Conservation (phyloP, 2,113 vertebrate genomes). For the Camelus bactrianus region DNA sequence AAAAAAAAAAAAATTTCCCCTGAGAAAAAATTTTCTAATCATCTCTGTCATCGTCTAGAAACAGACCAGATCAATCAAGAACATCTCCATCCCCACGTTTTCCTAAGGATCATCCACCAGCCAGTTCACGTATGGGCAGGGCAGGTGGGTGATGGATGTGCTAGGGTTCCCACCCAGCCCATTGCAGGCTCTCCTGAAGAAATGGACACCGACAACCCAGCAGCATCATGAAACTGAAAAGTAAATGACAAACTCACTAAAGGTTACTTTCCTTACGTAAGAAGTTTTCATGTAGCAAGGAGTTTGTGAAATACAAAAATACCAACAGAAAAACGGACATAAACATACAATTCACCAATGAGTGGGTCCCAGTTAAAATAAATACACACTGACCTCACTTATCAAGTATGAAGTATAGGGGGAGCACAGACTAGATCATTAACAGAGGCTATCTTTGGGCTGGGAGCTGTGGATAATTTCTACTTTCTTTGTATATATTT, state of each 20-base stretch:
- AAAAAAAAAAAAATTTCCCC: not conserved
- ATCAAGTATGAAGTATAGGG: not conserved
- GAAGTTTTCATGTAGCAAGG: not conserved
- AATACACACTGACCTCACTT: slow-evolving; percentile 23
- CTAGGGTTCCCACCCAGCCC: not conserved
- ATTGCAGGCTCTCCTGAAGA: not conserved
- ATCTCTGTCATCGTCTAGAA: not conserved
- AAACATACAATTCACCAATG: slow-evolving; percentile 30
- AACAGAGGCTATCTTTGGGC: slow-evolving; percentile 48
- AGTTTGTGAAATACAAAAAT: slow-evolving; percentile 58
- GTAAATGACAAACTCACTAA: not conserved
- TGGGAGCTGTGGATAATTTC: not conserved
- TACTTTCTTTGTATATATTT: slow-evolving; percentile 39
- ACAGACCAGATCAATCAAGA: not conserved
- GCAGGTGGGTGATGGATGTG: not conserved
- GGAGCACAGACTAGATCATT: not conserved
- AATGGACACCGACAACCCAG: not conserved
- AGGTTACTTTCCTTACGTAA: slow-evolving; percentile 34
- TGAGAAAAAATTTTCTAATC: not conserved
- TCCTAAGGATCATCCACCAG: not conserved
- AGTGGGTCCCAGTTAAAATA: slow-evolving; percentile 39
- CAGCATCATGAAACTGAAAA: not conserved
- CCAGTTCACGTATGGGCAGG: not conserved
- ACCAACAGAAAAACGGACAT: slow-evolving; percentile 31
- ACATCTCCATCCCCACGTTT: not conserved